Percentiles rank a stretch among this genome's conserved stretches.
These are phyloP conservation scores for Apocrypta bakeri DNA, from an alignment of 1,140 invertebrate genomes.

Conservation along the genomic window DNA sequence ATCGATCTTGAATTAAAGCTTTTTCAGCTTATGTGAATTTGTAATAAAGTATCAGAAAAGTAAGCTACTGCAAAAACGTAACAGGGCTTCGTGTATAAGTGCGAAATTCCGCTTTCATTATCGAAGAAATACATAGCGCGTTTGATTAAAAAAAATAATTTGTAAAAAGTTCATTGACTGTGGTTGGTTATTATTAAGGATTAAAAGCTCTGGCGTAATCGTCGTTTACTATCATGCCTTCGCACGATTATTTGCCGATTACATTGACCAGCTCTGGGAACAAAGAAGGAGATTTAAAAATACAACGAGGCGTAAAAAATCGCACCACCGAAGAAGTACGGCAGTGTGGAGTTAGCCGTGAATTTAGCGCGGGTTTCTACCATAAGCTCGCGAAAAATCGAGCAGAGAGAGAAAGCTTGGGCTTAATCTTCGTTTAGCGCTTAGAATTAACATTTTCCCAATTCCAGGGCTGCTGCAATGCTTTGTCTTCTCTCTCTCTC, in stretches of 20 bases:
- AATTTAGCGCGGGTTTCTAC: neutral
- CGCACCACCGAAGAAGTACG: neutral
- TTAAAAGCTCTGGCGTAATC: neutral
- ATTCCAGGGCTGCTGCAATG: constrained; percentile 27
- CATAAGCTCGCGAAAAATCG: neutral
- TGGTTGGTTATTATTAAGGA: neutral
- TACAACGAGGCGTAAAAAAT: constrained; percentile 12
- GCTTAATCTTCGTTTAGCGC: neutral
- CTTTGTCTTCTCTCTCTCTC: constrained; percentile 1
- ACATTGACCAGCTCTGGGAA: neutral
- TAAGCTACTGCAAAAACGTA: neutral
- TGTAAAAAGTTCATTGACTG: neutral
- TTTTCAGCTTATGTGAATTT: no score
- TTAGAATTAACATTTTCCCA: constrained; percentile 49
- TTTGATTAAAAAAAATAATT: neutral
- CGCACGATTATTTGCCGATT: constrained; percentile 12
- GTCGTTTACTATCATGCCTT: neutral
- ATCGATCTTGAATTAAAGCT: no score
- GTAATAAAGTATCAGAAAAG: neutral
- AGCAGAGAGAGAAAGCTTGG: neutral
- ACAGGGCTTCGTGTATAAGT: neutral
- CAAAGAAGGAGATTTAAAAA: constrained; percentile 22
- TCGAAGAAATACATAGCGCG: neutral
- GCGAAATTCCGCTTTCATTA: constrained; percentile 7
- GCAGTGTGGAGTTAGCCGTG: neutral